Evolutionary conservation across 2,888 invertebrate species (phyloP).

Genomic region (Drosophila algonquin): DNA sequence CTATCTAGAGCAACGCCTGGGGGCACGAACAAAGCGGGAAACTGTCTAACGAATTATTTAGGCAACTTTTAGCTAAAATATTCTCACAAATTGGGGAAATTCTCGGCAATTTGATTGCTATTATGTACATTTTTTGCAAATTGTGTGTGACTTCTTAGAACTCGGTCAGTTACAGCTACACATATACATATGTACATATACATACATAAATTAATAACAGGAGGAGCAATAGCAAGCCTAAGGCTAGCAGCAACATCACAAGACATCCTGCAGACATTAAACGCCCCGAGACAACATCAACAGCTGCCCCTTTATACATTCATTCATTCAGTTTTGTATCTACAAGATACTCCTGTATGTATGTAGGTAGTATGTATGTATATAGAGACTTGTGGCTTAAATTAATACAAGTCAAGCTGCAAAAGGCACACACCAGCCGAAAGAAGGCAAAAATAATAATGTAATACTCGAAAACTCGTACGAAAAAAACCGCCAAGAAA

Average conservation of each 20-base stretch:
- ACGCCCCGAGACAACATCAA: slow-evolving; percentile 15
- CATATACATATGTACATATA: neutral
- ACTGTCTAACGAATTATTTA: slow-evolving; percentile 10
- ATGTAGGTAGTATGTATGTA: neutral
- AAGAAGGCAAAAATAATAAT: slow-evolving; percentile 17
- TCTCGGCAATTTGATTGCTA: slow-evolving; percentile 1
- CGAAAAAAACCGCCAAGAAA: slow-evolving; percentile 41
- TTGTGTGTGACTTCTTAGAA: slow-evolving; percentile 19
- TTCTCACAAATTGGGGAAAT: neutral
- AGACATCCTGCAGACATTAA: slow-evolving; percentile 1
- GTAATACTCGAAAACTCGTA: neutral
- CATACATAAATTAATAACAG: neutral
- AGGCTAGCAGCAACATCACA: slow-evolving; percentile 24
- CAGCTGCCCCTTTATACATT: slow-evolving; percentile 21
- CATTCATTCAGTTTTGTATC: neutral
- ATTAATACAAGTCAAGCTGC: slow-evolving; percentile 67
- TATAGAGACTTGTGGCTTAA: slow-evolving; percentile 12
- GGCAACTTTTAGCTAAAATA: neutral
- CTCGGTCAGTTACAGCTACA: neutral
- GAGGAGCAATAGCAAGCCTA: slow-evolving; percentile 13
- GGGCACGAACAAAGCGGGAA: neutral
- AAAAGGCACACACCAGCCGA: slow-evolving; percentile 52
- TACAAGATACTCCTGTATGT: slow-evolving; percentile 7
- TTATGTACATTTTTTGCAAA: slow-evolving; percentile 6
- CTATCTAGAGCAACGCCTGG: slow-evolving; percentile 3